Evolutionary conservation across 2,888 invertebrate species (phyloP), one percentile per base, ranked within the genome.

Genomic region (Hemistola chrysoprasaria): DNA sequence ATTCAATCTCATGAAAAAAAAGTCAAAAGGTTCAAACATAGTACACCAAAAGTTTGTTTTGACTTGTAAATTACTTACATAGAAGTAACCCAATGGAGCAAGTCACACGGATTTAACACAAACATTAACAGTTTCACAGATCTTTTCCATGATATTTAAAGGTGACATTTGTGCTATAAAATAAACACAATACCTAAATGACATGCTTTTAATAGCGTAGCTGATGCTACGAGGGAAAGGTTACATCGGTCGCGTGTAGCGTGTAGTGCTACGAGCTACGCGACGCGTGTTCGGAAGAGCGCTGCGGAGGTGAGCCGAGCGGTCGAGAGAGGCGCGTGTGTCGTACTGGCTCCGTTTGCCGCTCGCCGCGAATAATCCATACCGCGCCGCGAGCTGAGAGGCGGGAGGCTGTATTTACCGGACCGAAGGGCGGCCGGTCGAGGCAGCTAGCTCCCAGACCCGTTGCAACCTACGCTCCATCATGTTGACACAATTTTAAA

Each of bases 351-450:
- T 75, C 66, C 68, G 77, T 66, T 72, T 67, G 65, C 67, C 65
- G 72, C 62, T 74, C 65, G 70, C 71, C 62, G 66, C 80, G 82
- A 86, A 85, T 86, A 86, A 87, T 87, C 87, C 82, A 87, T 85
- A 87, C 78, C 16, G 16, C 16, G 2, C 69, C 29, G 37, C 25
- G 41, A 32, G 38, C 38, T 9, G 81, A 71, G 78, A 72, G 73
- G 75, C 76, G 77, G 80, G 81, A 81, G 83, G 84, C 81, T 81
- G 82, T 83, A 74, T 79, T 81, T 78, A 82, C 83, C 78, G 85
- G 86, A 84, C 82, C 78, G 75, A 68, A 77, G 83, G 79, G 80
- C 79, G 81, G 74, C 67, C 77, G 78, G 73, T 65, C 78, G 78
- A 74, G 71, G 77, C 67, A 73, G 73, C 74, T 65, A 64, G 71